Evolutionary conservation across 2,888 invertebrate genomes (phyloP), one percentile per base, ranked within the genome.

Genomic region (Stratiomys singularior): DNA sequence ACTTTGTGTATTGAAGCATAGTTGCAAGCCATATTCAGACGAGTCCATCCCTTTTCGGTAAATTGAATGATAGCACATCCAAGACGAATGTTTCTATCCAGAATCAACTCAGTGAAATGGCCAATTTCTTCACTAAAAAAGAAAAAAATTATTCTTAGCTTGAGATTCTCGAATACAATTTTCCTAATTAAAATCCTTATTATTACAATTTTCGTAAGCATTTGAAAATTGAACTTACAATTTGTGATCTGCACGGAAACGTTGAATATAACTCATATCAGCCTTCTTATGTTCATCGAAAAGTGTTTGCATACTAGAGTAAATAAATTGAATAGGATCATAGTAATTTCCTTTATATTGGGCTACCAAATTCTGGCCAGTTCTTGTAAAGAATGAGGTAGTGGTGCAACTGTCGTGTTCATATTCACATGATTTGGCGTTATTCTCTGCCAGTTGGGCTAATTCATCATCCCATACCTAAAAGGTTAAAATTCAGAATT

Each of bases 381-480:
- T 74, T 7, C 58, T 18, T 18, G 21, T 58, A 60, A 74, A 74
- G 23, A 37, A 74, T 28, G 15, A n/a, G 18, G 74, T 74, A 9
- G 13, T 18, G 7, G 74, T 74, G 58, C 74, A 74, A 25, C 60
- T 74, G 44, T 74, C 74, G 25, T 74, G 74, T 18, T 74, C 74
- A 25, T 74, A 74, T 18, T 76, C 69, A 18, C 78, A 78, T 1
- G 28, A 25, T 46, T 46, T 30, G n/a, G 30, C 76, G 60, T 76
- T 76, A 25, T 60, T 69, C 66, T 15, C 74, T 11, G 78, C 78
- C n/a, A 76, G 13, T 18, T 58, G 58, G 2, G 78, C 78, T n/a
- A 78, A 44, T n/a, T 60, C 76, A 46, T 78, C 76, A 46, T 78
- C 67, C 78, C 78, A 78, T 1, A 25, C 37, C 77, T 77, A 18